Evolutionary conservation across 2,888 invertebrate species (phyloP), one percentile per base, ranked within the genome.

Genomic region (Opisthograptis luteolata): DNA sequence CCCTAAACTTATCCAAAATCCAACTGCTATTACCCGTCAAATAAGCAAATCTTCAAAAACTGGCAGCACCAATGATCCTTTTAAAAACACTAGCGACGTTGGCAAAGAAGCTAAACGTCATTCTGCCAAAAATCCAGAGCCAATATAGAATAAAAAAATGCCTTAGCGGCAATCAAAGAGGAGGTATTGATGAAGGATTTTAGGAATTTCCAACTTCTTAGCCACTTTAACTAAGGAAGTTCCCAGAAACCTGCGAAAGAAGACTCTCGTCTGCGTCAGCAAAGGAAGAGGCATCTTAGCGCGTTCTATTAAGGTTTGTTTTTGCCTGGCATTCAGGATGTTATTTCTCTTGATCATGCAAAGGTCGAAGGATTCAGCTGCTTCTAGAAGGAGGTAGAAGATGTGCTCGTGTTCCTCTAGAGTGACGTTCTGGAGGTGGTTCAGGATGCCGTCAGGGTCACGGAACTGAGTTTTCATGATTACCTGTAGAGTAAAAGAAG

Each of bases 381-480:
- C 94, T 64, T 95, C 94, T 37, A 95, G 78, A 45, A 96, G 89
- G 24, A 94, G 87, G 58, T 93, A 92, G 73, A 95, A 92, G 42
- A 95, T 92, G 57, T 91, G 84, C 37, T 92, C 81, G 55, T 82
- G 71, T 49, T 87, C 84, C 12, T 80, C 76, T 0, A 84, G 62
- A 0, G 91, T 87, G 0, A 93, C 91, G 75, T 95, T 94, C 62
- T 95, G 94, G 7, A 96, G 91, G 17, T 94, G 95, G 75, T 96
- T 96, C 3, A 97, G 87, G 44, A 97, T 94, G 22, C 97, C 96
- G 70, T 95, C 95, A 0, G 96, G 96, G 72, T 97, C 96, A 47
- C 96, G 92, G 73, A 95, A 96, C 64, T 96, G 96, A 5, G 95
- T 95, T 80, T 96, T 95, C 92, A 96, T 94, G 10, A 95, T 94